phyloP scores from a whole-genome alignment of 1,140 invertebrate species.

The Forficula auricularia region DNA sequence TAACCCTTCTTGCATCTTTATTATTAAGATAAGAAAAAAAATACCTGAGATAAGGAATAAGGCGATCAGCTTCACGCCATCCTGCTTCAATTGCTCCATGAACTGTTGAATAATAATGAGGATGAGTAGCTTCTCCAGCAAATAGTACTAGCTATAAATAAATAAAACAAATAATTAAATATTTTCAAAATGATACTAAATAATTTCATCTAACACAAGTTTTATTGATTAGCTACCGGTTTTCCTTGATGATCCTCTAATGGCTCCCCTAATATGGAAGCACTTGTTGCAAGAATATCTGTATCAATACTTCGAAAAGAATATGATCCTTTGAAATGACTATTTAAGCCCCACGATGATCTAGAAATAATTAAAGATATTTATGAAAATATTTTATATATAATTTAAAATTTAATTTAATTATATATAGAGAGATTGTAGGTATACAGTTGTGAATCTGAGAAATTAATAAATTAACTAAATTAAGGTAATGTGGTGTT shows the following conservation, averaged over 20 bases:
- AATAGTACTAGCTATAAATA: slow-evolving; percentile 15
- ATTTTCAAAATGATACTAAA: not conserved
- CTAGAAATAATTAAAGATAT: slow-evolving; percentile 27
- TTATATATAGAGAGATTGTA: too few relatives aligned
- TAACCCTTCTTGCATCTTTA: too few relatives aligned
- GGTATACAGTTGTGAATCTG: too few relatives aligned
- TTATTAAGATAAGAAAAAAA: too few relatives aligned
- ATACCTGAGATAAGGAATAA: slow-evolving; percentile 15
- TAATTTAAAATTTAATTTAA: too few relatives aligned
- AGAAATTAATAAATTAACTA: too few relatives aligned
- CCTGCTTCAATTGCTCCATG: slow-evolving; percentile 40
- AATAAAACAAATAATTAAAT: slow-evolving; percentile 12
- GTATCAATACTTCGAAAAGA: slow-evolving; percentile 40
- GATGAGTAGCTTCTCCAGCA: slow-evolving; percentile 27
- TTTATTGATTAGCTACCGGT: slow-evolving; percentile 2
- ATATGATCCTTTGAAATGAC: slow-evolving; percentile 48
- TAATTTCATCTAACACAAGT: not conserved
- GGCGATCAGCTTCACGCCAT: slow-evolving; percentile 30
- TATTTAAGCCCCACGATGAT: slow-evolving; percentile 48
- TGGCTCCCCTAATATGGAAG: slow-evolving; percentile 13
- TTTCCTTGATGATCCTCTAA: slow-evolving; percentile 4
- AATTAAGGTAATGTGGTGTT: too few relatives aligned
- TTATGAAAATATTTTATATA: too few relatives aligned
- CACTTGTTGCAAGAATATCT: slow-evolving; percentile 21
- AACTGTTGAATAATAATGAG: slow-evolving; percentile 37